phyloP scores from a whole-genome alignment of 2,797 vertebrate species.

The Chelmon rostratus region DNA sequence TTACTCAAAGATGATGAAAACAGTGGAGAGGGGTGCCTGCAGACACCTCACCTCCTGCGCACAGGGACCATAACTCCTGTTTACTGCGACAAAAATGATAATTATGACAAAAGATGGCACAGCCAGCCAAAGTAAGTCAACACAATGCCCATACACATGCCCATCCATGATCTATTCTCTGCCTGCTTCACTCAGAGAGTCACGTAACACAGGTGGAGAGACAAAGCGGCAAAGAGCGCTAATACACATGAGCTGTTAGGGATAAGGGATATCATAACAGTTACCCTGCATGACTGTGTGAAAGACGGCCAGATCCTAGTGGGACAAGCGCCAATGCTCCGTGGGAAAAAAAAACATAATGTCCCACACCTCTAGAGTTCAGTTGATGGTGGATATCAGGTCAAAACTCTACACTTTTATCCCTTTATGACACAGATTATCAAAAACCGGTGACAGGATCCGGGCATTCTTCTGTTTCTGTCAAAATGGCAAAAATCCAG shows the following conservation, averaged over 20 bases:
- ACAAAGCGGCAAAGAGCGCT: neutral
- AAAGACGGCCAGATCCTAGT: constrained; percentile 13
- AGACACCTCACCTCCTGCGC: constrained; percentile 9
- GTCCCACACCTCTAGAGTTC: neutral
- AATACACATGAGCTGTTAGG: constrained; percentile 12
- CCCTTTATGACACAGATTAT: neutral
- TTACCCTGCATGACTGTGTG: constrained; percentile 25
- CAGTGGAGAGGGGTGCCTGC: neutral
- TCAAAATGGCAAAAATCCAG: neutral
- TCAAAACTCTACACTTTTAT: neutral
- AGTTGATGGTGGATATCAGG: neutral
- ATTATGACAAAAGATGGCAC: neutral
- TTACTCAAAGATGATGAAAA: constrained; percentile 4
- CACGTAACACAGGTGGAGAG: neutral
- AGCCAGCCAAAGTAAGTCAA: neutral
- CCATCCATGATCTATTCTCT: neutral
- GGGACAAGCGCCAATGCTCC: neutral
- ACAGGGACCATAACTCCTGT: neutral
- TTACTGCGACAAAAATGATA: constrained; percentile 2
- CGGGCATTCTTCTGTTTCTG: neutral
- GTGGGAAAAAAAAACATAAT: constrained; percentile 31
- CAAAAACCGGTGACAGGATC: neutral
- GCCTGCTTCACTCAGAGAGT: neutral
- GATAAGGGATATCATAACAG: constrained; percentile 19
- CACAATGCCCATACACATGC: neutral